A percentile compares a stretch with the other conserved stretches of the same genome.
Evolutionary conservation across 2,888 invertebrate genomes (phyloP).

Genomic region (Caenorhabditis uteleia): DNA sequence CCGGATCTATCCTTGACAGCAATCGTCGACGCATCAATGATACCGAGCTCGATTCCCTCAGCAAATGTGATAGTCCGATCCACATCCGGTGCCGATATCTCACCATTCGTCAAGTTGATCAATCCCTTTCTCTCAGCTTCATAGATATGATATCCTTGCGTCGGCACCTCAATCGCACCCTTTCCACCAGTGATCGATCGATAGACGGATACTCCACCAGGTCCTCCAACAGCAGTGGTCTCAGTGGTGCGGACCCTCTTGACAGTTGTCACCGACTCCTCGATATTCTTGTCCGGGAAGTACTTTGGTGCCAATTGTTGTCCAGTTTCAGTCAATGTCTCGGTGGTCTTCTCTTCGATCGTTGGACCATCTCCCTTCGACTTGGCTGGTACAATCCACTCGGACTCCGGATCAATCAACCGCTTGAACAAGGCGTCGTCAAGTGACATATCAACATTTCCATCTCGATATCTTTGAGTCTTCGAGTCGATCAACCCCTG

Average conservation of each 20-base stretch:
- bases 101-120: slow-evolving; percentile 83
- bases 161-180: slow-evolving; percentile 78
- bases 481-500: slow-evolving; percentile 80
- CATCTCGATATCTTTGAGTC: slow-evolving; percentile 69
- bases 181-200: slow-evolving; percentile 69
- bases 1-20: slow-evolving; percentile 84
- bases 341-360: slow-evolving; percentile 69
- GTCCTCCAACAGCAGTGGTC: slow-evolving; percentile 66
- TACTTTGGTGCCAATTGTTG: slow-evolving; percentile 69
- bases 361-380: slow-evolving; percentile 65
- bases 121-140: slow-evolving; percentile 84
- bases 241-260: slow-evolving; percentile 68
- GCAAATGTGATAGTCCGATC: slow-evolving; percentile 84
- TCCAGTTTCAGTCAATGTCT: slow-evolving; percentile 68
- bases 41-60: slow-evolving; percentile 75
- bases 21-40: slow-evolving; percentile 81
- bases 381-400: slow-evolving; percentile 69
- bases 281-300: slow-evolving; percentile 65
- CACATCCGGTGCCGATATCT: slow-evolving; percentile 85
- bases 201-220: slow-evolving; percentile 64
- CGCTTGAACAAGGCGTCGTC: slow-evolving; percentile 70
- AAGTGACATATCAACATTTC: slow-evolving; percentile 75
- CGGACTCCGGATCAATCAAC: slow-evolving; percentile 67
- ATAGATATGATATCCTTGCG: slow-evolving; percentile 82
- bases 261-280: slow-evolving; percentile 69